phyloP scores from a whole-genome alignment of 2,797 vertebrate species.

The Champsocephalus esox region DNA sequence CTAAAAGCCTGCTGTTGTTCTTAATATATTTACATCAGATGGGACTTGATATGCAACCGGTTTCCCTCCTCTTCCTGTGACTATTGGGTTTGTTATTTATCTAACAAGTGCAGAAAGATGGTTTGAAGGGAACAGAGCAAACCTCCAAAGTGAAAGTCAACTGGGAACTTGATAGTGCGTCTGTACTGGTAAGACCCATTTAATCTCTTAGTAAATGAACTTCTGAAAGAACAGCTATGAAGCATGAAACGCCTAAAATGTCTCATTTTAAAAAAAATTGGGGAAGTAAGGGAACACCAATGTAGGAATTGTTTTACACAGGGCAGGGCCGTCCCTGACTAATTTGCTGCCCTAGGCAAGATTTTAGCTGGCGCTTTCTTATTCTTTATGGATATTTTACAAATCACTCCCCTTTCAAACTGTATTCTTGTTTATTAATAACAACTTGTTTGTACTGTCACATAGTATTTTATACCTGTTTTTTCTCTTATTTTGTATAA shows the following conservation, averaged over 20 bases:
- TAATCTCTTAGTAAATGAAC: neutral
- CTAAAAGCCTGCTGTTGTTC: conserved; percentile 3
- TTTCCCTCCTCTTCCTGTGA: neutral
- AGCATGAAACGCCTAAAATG: neutral
- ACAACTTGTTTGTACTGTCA: too few relatives aligned
- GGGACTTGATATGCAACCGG: neutral
- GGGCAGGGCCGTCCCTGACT: too few relatives aligned
- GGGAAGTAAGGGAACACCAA: neutral
- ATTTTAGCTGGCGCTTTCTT: too few relatives aligned
- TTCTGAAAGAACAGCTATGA: neutral
- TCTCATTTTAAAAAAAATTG: neutral
- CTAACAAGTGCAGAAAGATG: conserved; percentile 5
- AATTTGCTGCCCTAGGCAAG: too few relatives aligned
- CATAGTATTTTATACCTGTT: too few relatives aligned
- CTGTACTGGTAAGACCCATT: conserved; percentile 57
- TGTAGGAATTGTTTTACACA: neutral
- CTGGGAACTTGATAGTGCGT: conserved; percentile 7
- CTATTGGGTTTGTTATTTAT: neutral
- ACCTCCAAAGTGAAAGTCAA: conserved; percentile 20
- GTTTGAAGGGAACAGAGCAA: conserved; percentile 21
- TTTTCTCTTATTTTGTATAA: too few relatives aligned
- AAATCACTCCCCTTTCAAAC: too few relatives aligned
- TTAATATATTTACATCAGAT: neutral
- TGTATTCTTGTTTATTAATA: too few relatives aligned
- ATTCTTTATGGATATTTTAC: too few relatives aligned